Evolutionary conservation across 2,888 invertebrate species (phyloP), one percentile per base, ranked within the genome.

Genomic region (Hyposoter dolosus): DNA sequence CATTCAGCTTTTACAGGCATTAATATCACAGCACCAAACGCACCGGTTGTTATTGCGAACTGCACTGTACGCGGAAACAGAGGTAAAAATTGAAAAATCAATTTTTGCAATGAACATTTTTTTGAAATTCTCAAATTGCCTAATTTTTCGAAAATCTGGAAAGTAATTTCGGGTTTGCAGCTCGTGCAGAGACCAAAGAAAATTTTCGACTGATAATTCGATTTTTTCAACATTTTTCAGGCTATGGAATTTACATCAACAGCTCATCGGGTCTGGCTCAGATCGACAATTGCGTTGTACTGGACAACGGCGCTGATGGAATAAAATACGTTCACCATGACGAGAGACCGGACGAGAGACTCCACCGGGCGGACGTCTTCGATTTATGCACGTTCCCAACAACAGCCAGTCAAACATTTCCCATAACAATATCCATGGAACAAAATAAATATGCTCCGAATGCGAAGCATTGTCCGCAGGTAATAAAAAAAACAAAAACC

Each of bases 1-100:
- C 96, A 97, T 93, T 98, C 98, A 12, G 99, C 99, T 1, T 98
- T 97, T 93, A 99, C 99, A 92, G 99, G 98, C 12, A 96, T 99
- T 88, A 99, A 99, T 93, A 96, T 98, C 89, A 98, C 98, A 2
- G 96, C 96, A 88, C 97, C 99, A 1, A 96, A 96, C 90, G 97
- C 97, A 35, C 98, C 98, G 10, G 96, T 98, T 90, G 94, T 95
- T 71, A 96, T 99, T 88, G 96, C 96, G 88, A 97, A 98, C 93
- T 97, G 98, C 84, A 97, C 97, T 3, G 95, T 99, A 84, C 96
- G 97, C 90, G 96, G 97, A 93, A 99, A 99, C 95, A 95, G 95
- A 94, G 96, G 96, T 95, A 94, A 60, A 43, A 63, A 56, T 10
- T 3, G 35, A 28, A n/a, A 45, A 47, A 10, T 10, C 45, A n/a